phyloP scores from a whole-genome alignment of 2,113 vertebrate genomes.

The Prionailurus bengalensis region DNA sequence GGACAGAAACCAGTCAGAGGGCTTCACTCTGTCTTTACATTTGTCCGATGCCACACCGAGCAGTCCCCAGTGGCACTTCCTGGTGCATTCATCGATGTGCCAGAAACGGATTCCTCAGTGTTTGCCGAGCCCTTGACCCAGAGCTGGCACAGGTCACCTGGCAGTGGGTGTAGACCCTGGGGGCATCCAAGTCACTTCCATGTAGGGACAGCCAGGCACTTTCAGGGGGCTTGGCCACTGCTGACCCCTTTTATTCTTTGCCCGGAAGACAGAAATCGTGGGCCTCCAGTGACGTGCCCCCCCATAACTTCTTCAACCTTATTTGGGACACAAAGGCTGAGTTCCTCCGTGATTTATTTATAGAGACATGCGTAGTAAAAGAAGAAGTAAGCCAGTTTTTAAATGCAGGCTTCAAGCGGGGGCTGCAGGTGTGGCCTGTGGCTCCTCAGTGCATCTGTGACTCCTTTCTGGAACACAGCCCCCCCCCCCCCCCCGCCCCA shows the following conservation, averaged over 20 bases:
- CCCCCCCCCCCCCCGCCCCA: too few relatives aligned
- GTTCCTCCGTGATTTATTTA: not conserved
- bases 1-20: not conserved
- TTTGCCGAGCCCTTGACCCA: not conserved
- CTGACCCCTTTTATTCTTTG: not conserved
- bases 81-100: not conserved
- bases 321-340: not conserved
- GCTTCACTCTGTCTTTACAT: too few relatives aligned
- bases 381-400: not conserved
- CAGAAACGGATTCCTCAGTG: not conserved
- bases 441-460: not conserved
- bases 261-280: not conserved
- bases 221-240: not conserved
- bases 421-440: not conserved
- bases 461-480: not conserved
- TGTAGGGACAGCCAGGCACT: not conserved
- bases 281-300: not conserved
- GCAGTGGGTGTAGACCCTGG: not conserved
- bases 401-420: not conserved
- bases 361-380: not conserved
- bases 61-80: not conserved
- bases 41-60: not conserved
- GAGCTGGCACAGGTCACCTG: fast-evolving
- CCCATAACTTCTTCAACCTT: not conserved
- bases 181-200: not conserved